Conservation (phyloP, 2,888 invertebrate genomes). For the Cetonia aurata region DNA sequence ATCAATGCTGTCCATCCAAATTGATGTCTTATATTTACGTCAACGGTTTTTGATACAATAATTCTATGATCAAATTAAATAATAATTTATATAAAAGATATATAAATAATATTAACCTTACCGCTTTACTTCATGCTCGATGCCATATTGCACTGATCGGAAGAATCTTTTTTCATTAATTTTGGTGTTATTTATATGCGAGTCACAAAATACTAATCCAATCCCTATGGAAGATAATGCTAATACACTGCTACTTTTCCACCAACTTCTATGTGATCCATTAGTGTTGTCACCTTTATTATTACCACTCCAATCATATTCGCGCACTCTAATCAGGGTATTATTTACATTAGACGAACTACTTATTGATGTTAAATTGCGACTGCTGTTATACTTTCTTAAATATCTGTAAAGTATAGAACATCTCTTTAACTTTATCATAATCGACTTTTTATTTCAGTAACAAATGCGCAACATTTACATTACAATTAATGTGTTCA, state of each 20-base stretch:
- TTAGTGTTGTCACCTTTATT: background rate
- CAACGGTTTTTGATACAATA: constrained; percentile 67
- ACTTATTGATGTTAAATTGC: background rate
- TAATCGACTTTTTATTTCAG: background rate
- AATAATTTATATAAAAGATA: constrained; percentile 2
- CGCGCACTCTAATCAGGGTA: background rate
- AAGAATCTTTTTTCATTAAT: constrained; percentile 67
- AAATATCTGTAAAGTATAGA: constrained; percentile 5
- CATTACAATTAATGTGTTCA: background rate
- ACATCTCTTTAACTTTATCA: constrained; percentile 14
- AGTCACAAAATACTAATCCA: constrained; percentile 58
- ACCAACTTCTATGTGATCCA: background rate
- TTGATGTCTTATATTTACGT: constrained; percentile 78
- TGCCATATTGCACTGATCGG: constrained; percentile 69
- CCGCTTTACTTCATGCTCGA: constrained; percentile 67
- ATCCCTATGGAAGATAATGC: constrained; percentile 33
- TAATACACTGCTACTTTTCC: constrained; percentile 14
- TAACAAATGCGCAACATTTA: background rate
- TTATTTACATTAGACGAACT: background rate
- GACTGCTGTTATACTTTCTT: constrained; percentile 5
- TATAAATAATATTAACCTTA: constrained; percentile 50
- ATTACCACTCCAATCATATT: no score
- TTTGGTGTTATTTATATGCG: constrained; percentile 51
- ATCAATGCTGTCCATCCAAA: constrained; percentile 92
- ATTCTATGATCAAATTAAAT: constrained; percentile 55